Evolutionary conservation across 2,888 invertebrate species (phyloP), one percentile per base, ranked within the genome.

Genomic region (Apodemia hepburni): DNA sequence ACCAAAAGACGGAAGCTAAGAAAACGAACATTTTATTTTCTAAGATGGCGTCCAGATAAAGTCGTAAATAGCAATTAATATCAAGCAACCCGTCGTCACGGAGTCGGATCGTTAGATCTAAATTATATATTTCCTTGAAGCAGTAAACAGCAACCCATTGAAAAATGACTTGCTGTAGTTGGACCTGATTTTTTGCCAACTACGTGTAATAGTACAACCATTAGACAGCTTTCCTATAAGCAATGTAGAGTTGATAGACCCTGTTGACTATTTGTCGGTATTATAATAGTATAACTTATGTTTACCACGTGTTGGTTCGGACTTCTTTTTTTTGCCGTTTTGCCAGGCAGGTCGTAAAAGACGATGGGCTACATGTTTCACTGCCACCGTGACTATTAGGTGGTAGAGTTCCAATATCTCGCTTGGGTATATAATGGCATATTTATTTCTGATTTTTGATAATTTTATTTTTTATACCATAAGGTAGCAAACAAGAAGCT

Each of bases 171-270:
- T 51, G 51, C 27, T 51, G 51, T 22, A 51, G 22, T 18, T 51
- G 22, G 54, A 54, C 54, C 27, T 27, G 27, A 54, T 54, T 54
- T 54, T 54, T 54, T 54, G 54, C 54, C 54, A 27, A 54, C 54
- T 54, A 54, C 54, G 27, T 54, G 54, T 54, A 54, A 27, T 54
- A 54, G 18, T 22, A 54, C 54, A 27, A 27, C 54, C 15, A 54
- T 27, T 54, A 54, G 54, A 54, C 27, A 27, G 15, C 27, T 54
- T 54, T 54, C 27, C 54, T 54, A 18, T 15, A 22, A 27, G 54
- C 11, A 54, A 22, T 22, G 15, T 5, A 42, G 42, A 42, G 42
- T 15, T 42, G 42, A 42, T 42, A 42, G 15, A 15, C 42, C 15
- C 38, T 42, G 5, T 15, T 15, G 15, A 15, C 15, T 15, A 15